These are phyloP conservation scores for Phalacrocorax pelagicus DNA, from an alignment of 2,113 vertebrate genomes.

Conservation along the genomic window DNA sequence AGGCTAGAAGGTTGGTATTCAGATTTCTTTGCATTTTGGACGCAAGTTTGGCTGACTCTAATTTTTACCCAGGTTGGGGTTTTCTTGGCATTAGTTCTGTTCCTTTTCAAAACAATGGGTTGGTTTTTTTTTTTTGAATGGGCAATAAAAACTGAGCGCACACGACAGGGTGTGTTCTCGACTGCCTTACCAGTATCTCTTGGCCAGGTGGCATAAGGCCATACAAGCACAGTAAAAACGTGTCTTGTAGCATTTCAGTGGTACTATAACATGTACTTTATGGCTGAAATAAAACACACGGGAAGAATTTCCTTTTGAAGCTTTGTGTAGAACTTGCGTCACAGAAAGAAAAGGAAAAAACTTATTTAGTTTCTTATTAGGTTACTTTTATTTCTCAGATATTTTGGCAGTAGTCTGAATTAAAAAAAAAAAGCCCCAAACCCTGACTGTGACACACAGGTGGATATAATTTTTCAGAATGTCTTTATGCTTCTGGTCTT, in stretches of 20 bases:
- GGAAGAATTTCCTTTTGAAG: conserved; percentile 15
- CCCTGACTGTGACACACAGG: background rate
- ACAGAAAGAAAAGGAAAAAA: background rate
- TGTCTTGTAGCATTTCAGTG: conserved; percentile 28
- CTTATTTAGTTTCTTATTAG: background rate
- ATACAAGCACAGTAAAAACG: background rate
- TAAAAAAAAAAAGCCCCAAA: background rate
- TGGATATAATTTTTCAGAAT: background rate
- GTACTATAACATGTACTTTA: background rate
- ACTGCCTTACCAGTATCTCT: conserved; percentile 37
- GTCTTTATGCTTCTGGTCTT: background rate
- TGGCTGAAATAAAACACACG: background rate
- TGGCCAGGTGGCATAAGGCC: conserved; percentile 48
- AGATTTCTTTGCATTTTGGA: background rate
- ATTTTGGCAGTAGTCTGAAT: background rate
- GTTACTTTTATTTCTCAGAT: background rate
- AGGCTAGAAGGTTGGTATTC: fast-evolving
- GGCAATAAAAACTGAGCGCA: conserved; percentile 45
- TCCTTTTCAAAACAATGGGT: background rate
- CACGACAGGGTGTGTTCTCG: conserved; percentile 47
- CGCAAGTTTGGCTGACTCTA: background rate
- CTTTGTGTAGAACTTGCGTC: background rate
- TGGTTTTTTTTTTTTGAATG: background rate
- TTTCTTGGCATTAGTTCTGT: background rate
- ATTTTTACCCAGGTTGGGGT: background rate